These are phyloP conservation scores for Ctena decussata DNA, from an alignment of 2,888 invertebrate genomes.

Conservation along the genomic window DNA sequence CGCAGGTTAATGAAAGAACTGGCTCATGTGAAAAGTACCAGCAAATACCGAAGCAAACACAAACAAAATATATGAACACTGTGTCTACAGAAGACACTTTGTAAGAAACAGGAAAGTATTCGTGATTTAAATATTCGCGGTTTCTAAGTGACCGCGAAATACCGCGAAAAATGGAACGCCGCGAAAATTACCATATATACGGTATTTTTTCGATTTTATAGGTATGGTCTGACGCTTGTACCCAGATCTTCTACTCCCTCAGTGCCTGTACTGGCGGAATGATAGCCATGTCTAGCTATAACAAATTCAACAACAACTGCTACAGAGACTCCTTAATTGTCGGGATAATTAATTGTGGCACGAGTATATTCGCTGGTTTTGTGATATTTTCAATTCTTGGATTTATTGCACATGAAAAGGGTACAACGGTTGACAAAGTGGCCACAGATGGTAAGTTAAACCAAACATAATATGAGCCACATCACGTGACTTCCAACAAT, in stretches of 20 bases:
- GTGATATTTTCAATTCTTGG: slow-evolving; percentile 88
- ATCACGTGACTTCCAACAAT: no score
- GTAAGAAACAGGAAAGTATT: no score
- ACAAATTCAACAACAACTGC: slow-evolving; percentile 86
- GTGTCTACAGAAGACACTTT: no score
- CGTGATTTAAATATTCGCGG: no score
- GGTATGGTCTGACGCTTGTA: slow-evolving; percentile 85
- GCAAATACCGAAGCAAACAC: no score
- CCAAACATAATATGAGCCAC: no score
- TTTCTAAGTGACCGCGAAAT: no score
- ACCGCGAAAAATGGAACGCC: no score
- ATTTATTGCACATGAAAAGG: slow-evolving; percentile 88
- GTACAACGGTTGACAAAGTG: slow-evolving; percentile 84
- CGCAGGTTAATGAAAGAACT: no score
- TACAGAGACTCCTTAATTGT: slow-evolving; percentile 86
- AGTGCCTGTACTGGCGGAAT: slow-evolving; percentile 85
- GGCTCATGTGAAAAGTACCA: no score
- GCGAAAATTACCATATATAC: no score
- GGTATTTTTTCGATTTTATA: slow-evolving; percentile 49
- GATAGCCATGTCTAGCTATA: slow-evolving; percentile 85
- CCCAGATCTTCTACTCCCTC: slow-evolving; percentile 85
- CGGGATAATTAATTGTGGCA: slow-evolving; percentile 85
- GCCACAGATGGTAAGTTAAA: slow-evolving; percentile 84
- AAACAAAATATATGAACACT: no score
- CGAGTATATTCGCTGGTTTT: slow-evolving; percentile 86